Evolutionary conservation across 2,113 vertebrate species (phyloP), one percentile per base, ranked within the genome.

Genomic region (Laticauda colubrina): DNA sequence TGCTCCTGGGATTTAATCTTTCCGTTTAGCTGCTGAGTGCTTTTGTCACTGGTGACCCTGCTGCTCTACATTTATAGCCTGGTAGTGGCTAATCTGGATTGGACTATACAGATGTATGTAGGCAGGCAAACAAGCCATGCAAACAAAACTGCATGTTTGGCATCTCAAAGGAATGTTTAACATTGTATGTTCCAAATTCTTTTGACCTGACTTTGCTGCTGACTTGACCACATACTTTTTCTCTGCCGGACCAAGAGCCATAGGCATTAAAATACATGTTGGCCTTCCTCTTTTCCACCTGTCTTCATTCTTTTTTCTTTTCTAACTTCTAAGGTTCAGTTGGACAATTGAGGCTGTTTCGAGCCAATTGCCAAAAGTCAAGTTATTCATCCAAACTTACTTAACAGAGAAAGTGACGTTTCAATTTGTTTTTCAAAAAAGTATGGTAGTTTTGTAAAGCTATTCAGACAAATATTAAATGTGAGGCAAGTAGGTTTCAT

Each of bases 401-500:
- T 0, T 26, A 90, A 18, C 4, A 21, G 75, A 39, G 75, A 81
- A 43, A 34, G 18, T 55, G 8, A 29, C 39, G 9, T 26, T 54
- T 24, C 12, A 88, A 45, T 53, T 24, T n/a, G 20, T 56, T 23
- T 23, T 55, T 20, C 1, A 56, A 5, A 69, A 81, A 81, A 81
- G 7, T 51, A 8, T 51, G 20, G 21, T 21, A 81, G 18, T 81
- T 81, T 81, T 81, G 43, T 24, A 51, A 89, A 89, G 59, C 39
- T 26, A 48, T 89, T 85, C 64, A 89, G 39, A 81, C 61, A 89
- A 64, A 45, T 54, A 87, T 45, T 57, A 34, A 56, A 85, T 89
- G 56, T 9, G 64, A 87, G 87, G 87, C 45, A 89, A 87, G 26
- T 51, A 89, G 54, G 39, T 92, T 89, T 92, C 88, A 85, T 85